phyloP scores from a whole-genome alignment of 1,140 invertebrate species.

The Amphibalanus amphitrite region DNA sequence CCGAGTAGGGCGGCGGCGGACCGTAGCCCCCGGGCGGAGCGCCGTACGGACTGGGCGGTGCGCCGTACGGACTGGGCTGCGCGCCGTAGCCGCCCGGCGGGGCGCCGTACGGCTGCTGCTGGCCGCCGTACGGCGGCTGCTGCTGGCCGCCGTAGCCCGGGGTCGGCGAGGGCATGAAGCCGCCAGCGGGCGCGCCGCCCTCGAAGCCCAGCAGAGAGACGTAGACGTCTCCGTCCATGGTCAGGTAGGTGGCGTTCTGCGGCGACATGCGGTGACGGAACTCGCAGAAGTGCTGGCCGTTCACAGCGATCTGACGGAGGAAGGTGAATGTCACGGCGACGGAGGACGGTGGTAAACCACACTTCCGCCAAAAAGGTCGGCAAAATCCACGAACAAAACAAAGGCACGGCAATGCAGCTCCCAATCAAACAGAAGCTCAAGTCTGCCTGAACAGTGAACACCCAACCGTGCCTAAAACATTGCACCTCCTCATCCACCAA shows the following conservation, averaged over 20 bases:
- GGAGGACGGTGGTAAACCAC: no score
- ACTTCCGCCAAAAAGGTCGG: no score
- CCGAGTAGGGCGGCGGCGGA: neutral
- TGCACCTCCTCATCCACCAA: no score
- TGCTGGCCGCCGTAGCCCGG: neutral
- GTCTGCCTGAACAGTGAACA: no score
- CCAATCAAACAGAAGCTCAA: no score
- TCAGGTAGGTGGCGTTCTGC: constrained; percentile 43
- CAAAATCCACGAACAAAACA: no score
- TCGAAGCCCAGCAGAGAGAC: constrained; percentile 20
- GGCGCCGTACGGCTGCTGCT: neutral
- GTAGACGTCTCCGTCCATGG: constrained; percentile 51
- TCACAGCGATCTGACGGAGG: constrained; percentile 44
- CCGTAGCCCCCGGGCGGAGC: neutral
- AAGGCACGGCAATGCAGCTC: no score
- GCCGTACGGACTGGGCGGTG: neutral
- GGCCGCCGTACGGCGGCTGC: neutral
- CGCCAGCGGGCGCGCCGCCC: neutral
- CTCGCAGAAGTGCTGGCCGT: constrained; percentile 55
- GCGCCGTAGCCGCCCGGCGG: neutral
- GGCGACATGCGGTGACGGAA: constrained; percentile 51
- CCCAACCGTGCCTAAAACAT: no score
- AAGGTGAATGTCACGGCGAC: no score
- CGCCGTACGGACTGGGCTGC: neutral
- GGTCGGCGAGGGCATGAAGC: neutral